A percentile compares a stretch with the other conserved stretches of the same genome.
Conservation (phyloP, 2,888 invertebrate genomes). For the Rhagonycha lutea region DNA sequence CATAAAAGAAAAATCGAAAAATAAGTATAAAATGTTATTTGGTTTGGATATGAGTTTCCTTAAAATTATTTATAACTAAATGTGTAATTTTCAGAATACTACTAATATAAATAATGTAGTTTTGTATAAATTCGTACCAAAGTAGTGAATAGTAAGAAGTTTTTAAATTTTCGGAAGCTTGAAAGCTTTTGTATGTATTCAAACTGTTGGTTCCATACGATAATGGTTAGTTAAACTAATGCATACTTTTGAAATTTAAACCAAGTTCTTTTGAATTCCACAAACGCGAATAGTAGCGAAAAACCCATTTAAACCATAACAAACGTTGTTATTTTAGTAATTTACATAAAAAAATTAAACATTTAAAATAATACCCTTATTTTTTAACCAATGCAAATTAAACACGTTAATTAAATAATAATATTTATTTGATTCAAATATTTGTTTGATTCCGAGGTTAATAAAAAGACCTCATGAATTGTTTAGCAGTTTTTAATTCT, state of each 20-base stretch:
- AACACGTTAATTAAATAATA: neutral
- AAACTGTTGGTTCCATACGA: conserved; percentile 17
- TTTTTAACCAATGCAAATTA: neutral
- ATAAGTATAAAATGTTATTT: no score
- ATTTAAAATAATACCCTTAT: neutral
- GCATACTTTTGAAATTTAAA: conserved; percentile 21
- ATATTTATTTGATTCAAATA: neutral
- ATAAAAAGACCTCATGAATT: neutral
- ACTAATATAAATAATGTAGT: neutral
- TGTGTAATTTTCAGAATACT: neutral
- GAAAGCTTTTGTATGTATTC: conserved; percentile 28
- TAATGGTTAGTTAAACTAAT: conserved; percentile 28
- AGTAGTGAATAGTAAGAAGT: neutral
- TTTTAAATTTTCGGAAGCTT: conserved; percentile 8
- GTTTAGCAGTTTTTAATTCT: neutral
- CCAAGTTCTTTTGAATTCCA: conserved; percentile 18
- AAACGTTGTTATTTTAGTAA: neutral
- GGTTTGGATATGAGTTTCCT: neutral
- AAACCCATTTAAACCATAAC: neutral
- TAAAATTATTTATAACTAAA: neutral
- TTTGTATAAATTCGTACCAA: neutral
- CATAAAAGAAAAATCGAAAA: no score
- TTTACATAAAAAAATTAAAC: neutral
- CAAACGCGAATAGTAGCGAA: neutral
- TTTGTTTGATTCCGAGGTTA: neutral